Evolutionary conservation across 2,797 vertebrate genomes (phyloP).

Genomic region (Macropodus opercularis): DNA sequence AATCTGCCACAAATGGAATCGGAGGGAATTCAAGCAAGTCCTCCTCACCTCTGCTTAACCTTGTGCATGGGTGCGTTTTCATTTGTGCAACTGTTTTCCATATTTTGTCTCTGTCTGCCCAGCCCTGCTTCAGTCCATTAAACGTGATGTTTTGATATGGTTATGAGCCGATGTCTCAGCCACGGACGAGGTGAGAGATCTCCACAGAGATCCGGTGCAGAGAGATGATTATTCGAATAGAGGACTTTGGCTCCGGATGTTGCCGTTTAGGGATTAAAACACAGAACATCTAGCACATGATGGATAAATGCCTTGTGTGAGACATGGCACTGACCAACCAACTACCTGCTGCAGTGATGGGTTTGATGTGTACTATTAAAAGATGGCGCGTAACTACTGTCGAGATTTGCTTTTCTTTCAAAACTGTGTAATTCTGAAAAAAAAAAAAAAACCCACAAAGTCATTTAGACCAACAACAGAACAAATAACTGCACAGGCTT

Average conservation of each 20-base stretch:
- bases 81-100: constrained; percentile 20
- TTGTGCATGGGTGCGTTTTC: constrained; percentile 33
- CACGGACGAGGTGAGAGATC: constrained; percentile 36
- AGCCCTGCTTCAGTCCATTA: constrained; percentile 44
- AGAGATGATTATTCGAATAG: constrained; percentile 35
- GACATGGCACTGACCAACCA: background rate
- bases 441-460: background rate
- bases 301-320: too few species aligned
- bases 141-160: constrained; percentile 49
- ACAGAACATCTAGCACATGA: too few species aligned
- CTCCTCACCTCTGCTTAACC: constrained; percentile 68
- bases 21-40: constrained; percentile 57
- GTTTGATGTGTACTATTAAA: background rate
- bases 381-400: too few species aligned
- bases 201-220: constrained; percentile 37
- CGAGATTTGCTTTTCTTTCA: background rate
- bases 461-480: background rate
- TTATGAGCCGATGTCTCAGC: constrained; percentile 48
- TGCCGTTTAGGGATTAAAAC: constrained; percentile 3
- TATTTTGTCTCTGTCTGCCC: constrained; percentile 11
- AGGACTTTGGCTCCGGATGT: constrained; percentile 1
- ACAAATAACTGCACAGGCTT: background rate
- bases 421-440: background rate
- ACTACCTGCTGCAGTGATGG: background rate
- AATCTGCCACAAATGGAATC: constrained; percentile 62